Conservation (phyloP, 2,797 vertebrate species). For the Smutsia temminckii region DNA sequence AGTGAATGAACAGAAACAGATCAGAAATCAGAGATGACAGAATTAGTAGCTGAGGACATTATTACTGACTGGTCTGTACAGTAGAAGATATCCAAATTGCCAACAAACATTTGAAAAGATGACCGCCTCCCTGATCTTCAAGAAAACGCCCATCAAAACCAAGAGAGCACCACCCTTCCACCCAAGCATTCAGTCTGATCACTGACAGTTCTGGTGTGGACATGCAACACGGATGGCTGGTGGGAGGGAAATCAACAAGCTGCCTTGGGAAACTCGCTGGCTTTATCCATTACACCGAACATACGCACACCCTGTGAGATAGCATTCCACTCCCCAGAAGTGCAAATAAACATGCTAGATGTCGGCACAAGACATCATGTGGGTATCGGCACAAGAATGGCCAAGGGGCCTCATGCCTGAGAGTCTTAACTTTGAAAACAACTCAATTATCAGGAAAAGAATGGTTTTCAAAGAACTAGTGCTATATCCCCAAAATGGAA, state of each 20-base stretch:
- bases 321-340: not conserved
- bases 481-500: not conserved
- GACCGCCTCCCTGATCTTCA: not conserved
- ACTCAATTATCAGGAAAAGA: not conserved
- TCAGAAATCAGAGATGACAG: not conserved
- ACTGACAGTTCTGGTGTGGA: not conserved
- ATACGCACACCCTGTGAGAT: accelerated
- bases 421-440: not conserved
- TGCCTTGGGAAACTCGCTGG: not conserved
- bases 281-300: not conserved
- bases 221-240: too few species aligned
- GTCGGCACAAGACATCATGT: too few species aligned
- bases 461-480: too few species aligned
- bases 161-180: not conserved
- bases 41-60: not conserved
- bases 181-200: not conserved
- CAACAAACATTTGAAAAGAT: not conserved
- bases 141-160: not conserved
- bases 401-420: not conserved
- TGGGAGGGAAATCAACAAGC: not conserved
- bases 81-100: not conserved
- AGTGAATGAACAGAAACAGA: not conserved
- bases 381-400: not conserved
- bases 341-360: not conserved
- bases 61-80: not conserved